Percentiles rank a stretch among this genome's conserved stretches.
Evolutionary conservation across 1,140 invertebrate genomes (phyloP).

Genomic region (Sycophaga agraensis): DNA sequence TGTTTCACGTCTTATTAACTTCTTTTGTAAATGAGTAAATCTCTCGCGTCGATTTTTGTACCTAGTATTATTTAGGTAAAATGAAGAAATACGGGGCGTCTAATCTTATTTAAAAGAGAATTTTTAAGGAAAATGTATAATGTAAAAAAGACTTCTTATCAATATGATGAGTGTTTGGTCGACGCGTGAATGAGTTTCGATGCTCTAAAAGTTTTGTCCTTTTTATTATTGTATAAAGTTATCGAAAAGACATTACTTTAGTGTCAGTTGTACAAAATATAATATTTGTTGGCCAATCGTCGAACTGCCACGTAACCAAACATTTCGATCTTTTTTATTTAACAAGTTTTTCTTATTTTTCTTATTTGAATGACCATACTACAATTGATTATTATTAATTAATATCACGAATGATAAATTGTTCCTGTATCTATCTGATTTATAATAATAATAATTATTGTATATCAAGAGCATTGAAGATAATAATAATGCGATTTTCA

Average conservation of each 20-base stretch:
- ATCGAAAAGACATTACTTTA: slow-evolving; percentile 1
- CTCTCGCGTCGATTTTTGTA: slow-evolving; percentile 21
- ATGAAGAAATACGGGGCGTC: neutral
- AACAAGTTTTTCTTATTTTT: slow-evolving; percentile 21
- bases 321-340: slow-evolving; percentile 20
- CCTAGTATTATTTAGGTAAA: slow-evolving; percentile 26
- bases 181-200: neutral
- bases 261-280: slow-evolving; percentile 5
- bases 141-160: slow-evolving; percentile 20
- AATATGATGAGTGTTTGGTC: neutral
- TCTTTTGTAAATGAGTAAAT: neutral
- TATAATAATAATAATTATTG: slow-evolving; percentile 51
- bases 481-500: slow-evolving; percentile 55
- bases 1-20: neutral
- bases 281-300: slow-evolving; percentile 9
- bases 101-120: slow-evolving; percentile 20
- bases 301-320: slow-evolving; percentile 6
- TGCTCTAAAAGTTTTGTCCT: too few species aligned
- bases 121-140: slow-evolving; percentile 17
- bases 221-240: too few species aligned
- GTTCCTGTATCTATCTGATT: slow-evolving; percentile 57
- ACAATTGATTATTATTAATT: slow-evolving; percentile 40
- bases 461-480: slow-evolving; percentile 54
- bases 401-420: slow-evolving; percentile 52
- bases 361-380: slow-evolving; percentile 32